Evolutionary conservation across 2,888 invertebrate species (phyloP).

Genomic region (Rhagophthalmus giganteus): DNA sequence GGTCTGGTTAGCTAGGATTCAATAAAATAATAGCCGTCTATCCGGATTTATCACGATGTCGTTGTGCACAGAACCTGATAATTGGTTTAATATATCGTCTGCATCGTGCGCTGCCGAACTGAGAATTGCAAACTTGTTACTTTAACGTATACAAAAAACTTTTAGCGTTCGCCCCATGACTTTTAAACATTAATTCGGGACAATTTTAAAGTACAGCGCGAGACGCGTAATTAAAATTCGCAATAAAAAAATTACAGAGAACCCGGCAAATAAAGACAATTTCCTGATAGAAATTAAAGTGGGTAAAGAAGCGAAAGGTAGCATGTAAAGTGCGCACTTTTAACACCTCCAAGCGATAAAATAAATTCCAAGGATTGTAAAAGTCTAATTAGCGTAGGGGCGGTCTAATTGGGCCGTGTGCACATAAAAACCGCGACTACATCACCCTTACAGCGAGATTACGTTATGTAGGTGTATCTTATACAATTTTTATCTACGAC

Average conservation of each 20-base stretch:
- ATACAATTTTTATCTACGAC: background rate
- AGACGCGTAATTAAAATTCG: background rate
- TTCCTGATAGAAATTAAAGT: constrained; percentile 10
- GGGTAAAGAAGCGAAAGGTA: constrained; percentile 22
- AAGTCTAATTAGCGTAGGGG: constrained; percentile 43
- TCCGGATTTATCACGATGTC: constrained; percentile 51
- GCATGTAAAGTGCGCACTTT: constrained; percentile 39
- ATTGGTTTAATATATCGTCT: constrained; percentile 54
- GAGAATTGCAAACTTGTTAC: constrained; percentile 19
- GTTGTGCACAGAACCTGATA: constrained; percentile 43
- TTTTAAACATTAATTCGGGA: constrained; percentile 1
- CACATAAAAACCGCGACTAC: constrained; percentile 31
- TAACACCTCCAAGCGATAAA: constrained; percentile 38
- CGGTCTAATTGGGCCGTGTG: constrained; percentile 39
- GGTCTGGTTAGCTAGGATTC: constrained; percentile 43
- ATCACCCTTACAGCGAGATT: constrained; percentile 26
- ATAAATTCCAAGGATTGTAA: constrained; percentile 42
- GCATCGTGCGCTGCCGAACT: constrained; percentile 40
- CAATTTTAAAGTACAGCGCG: background rate
- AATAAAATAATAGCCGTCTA: constrained; percentile 52
- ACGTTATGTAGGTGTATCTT: constrained; percentile 11
- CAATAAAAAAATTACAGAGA: background rate
- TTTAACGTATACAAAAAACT: constrained; percentile 12
- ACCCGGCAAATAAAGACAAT: constrained; percentile 6
- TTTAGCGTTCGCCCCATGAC: background rate